Evolutionary conservation across 1,140 invertebrate species (phyloP).

Genomic region (Argopecten irradians): DNA sequence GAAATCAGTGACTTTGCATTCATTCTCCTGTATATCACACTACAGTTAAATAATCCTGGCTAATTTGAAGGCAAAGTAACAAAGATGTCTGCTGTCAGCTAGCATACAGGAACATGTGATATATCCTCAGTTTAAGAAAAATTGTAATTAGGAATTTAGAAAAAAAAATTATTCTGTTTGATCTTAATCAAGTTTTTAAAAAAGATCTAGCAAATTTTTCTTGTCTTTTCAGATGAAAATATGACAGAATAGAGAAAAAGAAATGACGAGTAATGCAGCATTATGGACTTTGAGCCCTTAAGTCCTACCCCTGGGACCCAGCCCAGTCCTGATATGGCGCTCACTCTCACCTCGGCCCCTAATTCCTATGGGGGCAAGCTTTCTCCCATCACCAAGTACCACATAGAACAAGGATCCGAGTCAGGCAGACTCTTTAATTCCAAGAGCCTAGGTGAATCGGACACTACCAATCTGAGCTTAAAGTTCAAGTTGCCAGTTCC

Average conservation of each 20-base stretch:
- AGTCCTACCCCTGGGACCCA: slow-evolving; percentile 49
- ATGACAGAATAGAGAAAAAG: slow-evolving; percentile 36
- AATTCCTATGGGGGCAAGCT: slow-evolving; percentile 47
- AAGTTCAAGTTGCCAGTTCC: slow-evolving; percentile 21
- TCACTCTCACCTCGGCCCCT: slow-evolving; percentile 50
- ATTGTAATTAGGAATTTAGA: no score
- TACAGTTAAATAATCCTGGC: not conserved
- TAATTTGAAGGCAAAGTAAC: not conserved
- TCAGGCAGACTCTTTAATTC: slow-evolving; percentile 43
- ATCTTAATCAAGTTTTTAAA: not conserved
- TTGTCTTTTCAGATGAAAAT: slow-evolving; percentile 37
- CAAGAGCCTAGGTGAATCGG: slow-evolving; percentile 42
- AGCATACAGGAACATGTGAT: not conserved
- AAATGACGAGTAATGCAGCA: slow-evolving; percentile 36
- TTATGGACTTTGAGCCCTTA: slow-evolving; percentile 52
- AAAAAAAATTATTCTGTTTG: not conserved
- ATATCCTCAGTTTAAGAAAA: no score
- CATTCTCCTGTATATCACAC: not conserved
- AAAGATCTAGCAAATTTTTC: no score
- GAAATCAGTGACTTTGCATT: slow-evolving; percentile 16
- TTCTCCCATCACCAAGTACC: slow-evolving; percentile 27
- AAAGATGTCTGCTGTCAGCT: not conserved
- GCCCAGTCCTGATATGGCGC: slow-evolving; percentile 45
- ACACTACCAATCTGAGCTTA: slow-evolving; percentile 27
- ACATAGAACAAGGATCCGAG: slow-evolving; percentile 34